phyloP scores from a whole-genome alignment of 1,140 invertebrate genomes.

The Scaptomyza graminum region DNA sequence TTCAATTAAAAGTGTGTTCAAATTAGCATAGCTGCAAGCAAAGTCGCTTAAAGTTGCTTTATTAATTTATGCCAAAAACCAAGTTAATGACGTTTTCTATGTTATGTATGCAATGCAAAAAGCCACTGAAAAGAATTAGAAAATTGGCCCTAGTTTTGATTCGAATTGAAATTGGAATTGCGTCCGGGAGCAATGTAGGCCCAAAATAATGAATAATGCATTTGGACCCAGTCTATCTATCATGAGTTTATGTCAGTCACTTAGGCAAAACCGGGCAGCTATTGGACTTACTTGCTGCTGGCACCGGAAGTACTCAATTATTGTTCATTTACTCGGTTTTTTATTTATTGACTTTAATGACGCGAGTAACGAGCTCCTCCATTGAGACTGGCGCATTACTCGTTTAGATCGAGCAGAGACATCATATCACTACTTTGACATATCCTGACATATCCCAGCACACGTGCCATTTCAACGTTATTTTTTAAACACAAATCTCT shows the following conservation, averaged over 20 bases:
- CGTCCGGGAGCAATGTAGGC: slow-evolving; percentile 41
- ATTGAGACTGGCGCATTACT: slow-evolving; percentile 4
- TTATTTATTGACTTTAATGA: slow-evolving; percentile 42
- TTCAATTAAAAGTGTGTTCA: slow-evolving; percentile 50
- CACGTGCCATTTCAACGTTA: not conserved
- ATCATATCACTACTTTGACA: no score
- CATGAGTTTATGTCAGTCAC: slow-evolving; percentile 14
- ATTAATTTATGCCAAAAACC: slow-evolving; percentile 44
- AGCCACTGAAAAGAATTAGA: not conserved
- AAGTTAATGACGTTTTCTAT: slow-evolving; percentile 13
- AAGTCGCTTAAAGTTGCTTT: slow-evolving; percentile 25
- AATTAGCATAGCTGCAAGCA: slow-evolving; percentile 45
- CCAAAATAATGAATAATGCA: slow-evolving; percentile 55
- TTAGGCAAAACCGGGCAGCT: slow-evolving; percentile 8
- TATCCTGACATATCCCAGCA: not conserved
- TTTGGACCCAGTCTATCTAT: slow-evolving; percentile 32
- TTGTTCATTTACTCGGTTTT: slow-evolving; percentile 32
- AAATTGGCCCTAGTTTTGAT: slow-evolving; percentile 10
- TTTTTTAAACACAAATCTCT: no score
- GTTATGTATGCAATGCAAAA: not conserved
- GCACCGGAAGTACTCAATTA: slow-evolving; percentile 58
- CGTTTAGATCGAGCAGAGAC: no score
- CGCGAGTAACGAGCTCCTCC: slow-evolving; percentile 23
- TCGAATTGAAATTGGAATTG: not conserved
- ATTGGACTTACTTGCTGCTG: not conserved